Conservation (phyloP, 2,888 invertebrate species). For the Archaeoteleia sp. region DNA sequence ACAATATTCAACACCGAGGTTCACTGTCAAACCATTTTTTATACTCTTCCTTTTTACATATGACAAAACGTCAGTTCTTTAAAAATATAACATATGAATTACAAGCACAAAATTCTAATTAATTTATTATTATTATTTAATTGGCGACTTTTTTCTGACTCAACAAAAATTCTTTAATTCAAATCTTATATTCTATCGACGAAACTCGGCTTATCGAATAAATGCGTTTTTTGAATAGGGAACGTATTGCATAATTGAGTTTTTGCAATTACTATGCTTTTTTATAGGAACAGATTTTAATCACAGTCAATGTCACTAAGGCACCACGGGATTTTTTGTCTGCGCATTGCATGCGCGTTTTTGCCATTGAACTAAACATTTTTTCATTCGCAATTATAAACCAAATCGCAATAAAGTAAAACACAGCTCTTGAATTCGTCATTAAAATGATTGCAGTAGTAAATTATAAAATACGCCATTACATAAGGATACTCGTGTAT, state of each 20-base stretch:
- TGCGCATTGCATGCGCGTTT: slow-evolving; percentile 39
- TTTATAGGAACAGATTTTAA: slow-evolving; percentile 13
- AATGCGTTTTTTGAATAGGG: slow-evolving; percentile 8
- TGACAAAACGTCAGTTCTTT: no score
- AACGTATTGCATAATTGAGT: slow-evolving; percentile 44
- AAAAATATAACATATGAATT: no score
- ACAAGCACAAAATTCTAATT: no score
- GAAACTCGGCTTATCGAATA: no score
- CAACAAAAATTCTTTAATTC: no score
- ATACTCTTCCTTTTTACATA: no score
- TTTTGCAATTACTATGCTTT: slow-evolving; percentile 24
- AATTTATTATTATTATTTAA: no score
- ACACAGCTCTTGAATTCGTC: slow-evolving; percentile 28
- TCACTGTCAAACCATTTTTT: no score
- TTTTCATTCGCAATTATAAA: slow-evolving; percentile 27
- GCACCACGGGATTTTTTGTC: slow-evolving; percentile 34
- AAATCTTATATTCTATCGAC: no score
- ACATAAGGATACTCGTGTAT: slow-evolving; percentile 1
- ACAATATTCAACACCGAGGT: no score
- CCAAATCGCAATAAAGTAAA: slow-evolving; percentile 31
- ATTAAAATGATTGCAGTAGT: slow-evolving; percentile 27
- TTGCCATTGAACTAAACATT: slow-evolving; percentile 25
- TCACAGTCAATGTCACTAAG: slow-evolving; percentile 26
- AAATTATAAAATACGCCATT: slow-evolving; percentile 6
- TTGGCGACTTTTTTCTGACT: no score